Conservation (phyloP, 2,888 invertebrate genomes). For the Charanyca ferruginea region DNA sequence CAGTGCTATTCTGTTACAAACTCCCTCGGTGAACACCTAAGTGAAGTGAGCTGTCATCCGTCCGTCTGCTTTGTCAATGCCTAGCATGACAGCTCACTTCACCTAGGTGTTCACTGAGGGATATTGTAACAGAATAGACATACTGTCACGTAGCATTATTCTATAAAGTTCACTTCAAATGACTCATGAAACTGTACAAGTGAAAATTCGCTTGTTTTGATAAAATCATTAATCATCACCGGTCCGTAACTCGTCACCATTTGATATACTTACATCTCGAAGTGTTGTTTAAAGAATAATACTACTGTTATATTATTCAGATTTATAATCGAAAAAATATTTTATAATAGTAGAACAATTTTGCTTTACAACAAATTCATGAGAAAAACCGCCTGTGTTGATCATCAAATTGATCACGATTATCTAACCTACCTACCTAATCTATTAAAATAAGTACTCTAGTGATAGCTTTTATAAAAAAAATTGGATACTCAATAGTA, state of each 20-base stretch:
- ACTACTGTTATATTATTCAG: no score
- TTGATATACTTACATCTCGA: not conserved
- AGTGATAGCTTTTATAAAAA: not conserved
- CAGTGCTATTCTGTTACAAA: no score
- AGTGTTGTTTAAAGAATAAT: not conserved
- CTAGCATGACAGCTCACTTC: no score
- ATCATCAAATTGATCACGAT: slow-evolving; percentile 1
- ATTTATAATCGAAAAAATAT: no score
- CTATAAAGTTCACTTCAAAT: not conserved
- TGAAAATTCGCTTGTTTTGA: not conserved
- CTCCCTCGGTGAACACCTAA: no score
- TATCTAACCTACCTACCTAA: not conserved
- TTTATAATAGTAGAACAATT: no score
- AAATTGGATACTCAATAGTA: not conserved
- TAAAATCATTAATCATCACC: not conserved
- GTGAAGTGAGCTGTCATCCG: no score
- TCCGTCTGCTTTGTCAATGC: no score
- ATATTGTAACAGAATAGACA: no score
- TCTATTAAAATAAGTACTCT: not conserved
- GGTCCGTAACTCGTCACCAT: not conserved
- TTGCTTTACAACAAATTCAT: not conserved
- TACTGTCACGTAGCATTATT: no score
- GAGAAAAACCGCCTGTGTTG: not conserved
- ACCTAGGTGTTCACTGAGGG: no score
- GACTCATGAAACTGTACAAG: not conserved